Conservation (phyloP, 2,797 vertebrate species). For the Leptodactylus fallax region DNA sequence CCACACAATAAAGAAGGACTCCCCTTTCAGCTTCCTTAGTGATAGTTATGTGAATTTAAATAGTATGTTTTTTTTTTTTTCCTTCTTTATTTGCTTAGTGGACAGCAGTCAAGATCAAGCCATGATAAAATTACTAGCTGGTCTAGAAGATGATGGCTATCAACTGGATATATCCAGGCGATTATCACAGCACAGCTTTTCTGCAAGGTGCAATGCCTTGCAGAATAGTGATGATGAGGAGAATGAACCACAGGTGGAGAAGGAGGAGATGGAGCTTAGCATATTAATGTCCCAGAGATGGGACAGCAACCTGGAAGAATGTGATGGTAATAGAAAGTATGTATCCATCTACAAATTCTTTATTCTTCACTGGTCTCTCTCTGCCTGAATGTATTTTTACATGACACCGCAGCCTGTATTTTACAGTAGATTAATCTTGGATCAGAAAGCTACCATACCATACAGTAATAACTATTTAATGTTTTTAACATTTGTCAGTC, state of each 20-base stretch:
- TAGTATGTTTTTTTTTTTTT: neutral
- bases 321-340: constrained; percentile 78
- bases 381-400: neutral
- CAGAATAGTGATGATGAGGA: constrained; percentile 98
- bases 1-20: no score
- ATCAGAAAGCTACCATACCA: neutral
- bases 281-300: constrained; percentile 94
- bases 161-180: constrained; percentile 75
- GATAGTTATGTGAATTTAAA: no score
- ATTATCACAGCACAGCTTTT: constrained; percentile 74
- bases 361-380: neutral
- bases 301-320: constrained; percentile 82
- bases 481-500: neutral
- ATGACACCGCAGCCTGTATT: neutral
- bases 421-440: neutral
- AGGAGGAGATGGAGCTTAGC: constrained; percentile 93
- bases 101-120: constrained; percentile 86
- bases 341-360: constrained; percentile 8
- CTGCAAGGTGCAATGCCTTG: constrained; percentile 77
- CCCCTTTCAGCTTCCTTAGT: no score
- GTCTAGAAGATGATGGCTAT: constrained; percentile 88
- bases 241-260: constrained; percentile 86
- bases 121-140: constrained; percentile 88
- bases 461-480: neutral
- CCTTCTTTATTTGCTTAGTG: constrained; percentile 70